Evolutionary conservation across 2,113 vertebrate genomes (phyloP).

Genomic region (Hippoglossus stenolepis): DNA sequence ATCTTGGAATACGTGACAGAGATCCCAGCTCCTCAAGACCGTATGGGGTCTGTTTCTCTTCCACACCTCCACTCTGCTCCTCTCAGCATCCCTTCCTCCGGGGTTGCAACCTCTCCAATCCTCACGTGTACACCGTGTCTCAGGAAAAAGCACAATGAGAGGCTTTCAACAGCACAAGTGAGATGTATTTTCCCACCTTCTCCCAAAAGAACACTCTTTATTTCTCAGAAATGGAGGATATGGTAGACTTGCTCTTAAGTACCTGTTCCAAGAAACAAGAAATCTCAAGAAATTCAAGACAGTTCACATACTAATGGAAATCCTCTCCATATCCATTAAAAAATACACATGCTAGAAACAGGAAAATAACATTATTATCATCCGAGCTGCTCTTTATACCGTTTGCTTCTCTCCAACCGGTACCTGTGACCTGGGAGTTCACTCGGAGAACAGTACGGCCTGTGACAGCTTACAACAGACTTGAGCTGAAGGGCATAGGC

Average conservation of each 20-base stretch:
- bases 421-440: neutral
- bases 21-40: constrained; percentile 57
- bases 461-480: neutral
- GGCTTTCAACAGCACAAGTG: neutral
- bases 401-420: neutral
- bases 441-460: neutral
- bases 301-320: neutral
- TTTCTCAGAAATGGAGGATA: too few species aligned
- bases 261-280: too few species aligned
- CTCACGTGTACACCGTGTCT: constrained; percentile 17
- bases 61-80: neutral
- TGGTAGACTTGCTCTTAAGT: too few species aligned
- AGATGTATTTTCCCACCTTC: neutral
- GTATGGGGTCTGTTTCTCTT: constrained; percentile 64
- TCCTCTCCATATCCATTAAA: neutral
- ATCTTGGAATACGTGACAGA: constrained; percentile 59
- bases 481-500: neutral
- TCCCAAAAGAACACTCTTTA: neutral
- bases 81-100: constrained; percentile 24
- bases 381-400: neutral
- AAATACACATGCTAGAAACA: neutral
- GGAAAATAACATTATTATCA: neutral
- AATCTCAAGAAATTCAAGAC: neutral
- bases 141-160: constrained; percentile 22
- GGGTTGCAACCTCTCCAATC: constrained; percentile 39